Percentiles rank a stretch among this genome's conserved stretches.
Evolutionary conservation across 1,140 invertebrate genomes (phyloP).

Genomic region (Ephestia elutella): DNA sequence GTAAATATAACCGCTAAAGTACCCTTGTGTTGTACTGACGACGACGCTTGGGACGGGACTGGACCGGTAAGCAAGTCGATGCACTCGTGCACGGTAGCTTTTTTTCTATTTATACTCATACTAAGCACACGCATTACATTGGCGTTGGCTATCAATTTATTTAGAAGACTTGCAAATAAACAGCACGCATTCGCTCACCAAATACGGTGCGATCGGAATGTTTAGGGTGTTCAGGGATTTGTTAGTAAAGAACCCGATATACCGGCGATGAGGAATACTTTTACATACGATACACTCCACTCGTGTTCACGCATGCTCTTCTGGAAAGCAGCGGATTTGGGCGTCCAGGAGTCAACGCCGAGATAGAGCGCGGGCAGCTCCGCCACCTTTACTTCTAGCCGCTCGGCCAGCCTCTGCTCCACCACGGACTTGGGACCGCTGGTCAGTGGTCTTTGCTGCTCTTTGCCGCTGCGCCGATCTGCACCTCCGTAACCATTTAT

Average conservation of each 20-base stretch:
- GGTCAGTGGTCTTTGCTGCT: constrained; percentile 54
- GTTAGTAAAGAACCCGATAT: constrained; percentile 10
- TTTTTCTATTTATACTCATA: constrained; percentile 39
- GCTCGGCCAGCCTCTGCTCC: constrained; percentile 59
- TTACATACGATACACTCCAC: constrained; percentile 74
- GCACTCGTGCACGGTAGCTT: constrained; percentile 35
- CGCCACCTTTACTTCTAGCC: constrained; percentile 69
- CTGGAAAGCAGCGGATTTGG: constrained; percentile 75
- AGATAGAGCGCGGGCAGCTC: constrained; percentile 78
- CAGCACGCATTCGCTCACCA: neutral
- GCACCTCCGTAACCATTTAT: constrained; percentile 44
- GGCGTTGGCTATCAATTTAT: constrained; percentile 21
- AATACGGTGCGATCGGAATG: constrained; percentile 23
- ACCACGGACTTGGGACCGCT: constrained; percentile 57
- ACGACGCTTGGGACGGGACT: constrained; percentile 14
- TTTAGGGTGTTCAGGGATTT: constrained; percentile 15
- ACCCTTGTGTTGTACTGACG: constrained; percentile 27
- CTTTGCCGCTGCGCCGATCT: constrained; percentile 48
- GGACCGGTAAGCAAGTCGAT: constrained; percentile 44
- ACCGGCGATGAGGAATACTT: neutral
- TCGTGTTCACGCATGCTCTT: constrained; percentile 73
- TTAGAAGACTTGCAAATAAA: constrained; percentile 23
- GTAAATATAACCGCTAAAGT: constrained; percentile 4
- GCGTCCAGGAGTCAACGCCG: constrained; percentile 78
- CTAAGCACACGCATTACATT: constrained; percentile 1